Percentiles rank a stretch among this genome's conserved stretches.
Conservation (phyloP, 2,888 invertebrate genomes). For the Noctua janthe region DNA sequence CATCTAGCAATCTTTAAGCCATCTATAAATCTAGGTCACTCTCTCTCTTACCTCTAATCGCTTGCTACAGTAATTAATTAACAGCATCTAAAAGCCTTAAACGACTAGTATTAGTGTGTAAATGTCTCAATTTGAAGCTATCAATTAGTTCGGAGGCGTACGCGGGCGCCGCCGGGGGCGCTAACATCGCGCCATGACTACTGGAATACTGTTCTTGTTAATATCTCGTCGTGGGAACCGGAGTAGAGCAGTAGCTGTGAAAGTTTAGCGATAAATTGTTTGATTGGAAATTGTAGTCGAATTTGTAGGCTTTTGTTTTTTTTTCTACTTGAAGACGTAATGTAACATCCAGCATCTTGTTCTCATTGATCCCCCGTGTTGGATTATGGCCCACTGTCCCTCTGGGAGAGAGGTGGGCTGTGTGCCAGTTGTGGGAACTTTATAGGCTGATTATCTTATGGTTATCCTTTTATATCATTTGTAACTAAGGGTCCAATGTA, state of each 20-base stretch:
- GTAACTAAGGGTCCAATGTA: neutral
- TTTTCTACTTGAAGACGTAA: neutral
- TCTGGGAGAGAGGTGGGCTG: neutral
- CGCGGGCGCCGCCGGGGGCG: constrained; percentile 61
- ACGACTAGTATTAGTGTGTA: constrained; percentile 60
- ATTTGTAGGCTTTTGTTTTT: neutral
- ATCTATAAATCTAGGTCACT: constrained; percentile 22
- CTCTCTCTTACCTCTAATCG: constrained; percentile 17
- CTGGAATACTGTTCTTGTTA: constrained; percentile 74
- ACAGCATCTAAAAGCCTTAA: constrained; percentile 40
- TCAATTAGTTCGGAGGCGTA: constrained; percentile 65
- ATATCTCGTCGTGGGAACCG: constrained; percentile 69
- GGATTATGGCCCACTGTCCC: neutral
- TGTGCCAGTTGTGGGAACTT: no score
- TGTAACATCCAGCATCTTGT: neutral
- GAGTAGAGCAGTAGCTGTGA: constrained; percentile 58
- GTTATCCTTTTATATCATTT: neutral
- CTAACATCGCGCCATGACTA: constrained; percentile 68
- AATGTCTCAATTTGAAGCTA: constrained; percentile 67
- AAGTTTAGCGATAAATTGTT: constrained; percentile 34
- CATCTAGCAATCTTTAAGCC: neutral
- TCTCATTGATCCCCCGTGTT: neutral
- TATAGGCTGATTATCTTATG: no score
- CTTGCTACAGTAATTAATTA: constrained; percentile 41
- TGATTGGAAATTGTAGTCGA: neutral